A percentile compares a stretch with the other conserved stretches of the same genome.
Conservation (phyloP, 2,797 vertebrate species). For the Antrozous pallidus region DNA sequence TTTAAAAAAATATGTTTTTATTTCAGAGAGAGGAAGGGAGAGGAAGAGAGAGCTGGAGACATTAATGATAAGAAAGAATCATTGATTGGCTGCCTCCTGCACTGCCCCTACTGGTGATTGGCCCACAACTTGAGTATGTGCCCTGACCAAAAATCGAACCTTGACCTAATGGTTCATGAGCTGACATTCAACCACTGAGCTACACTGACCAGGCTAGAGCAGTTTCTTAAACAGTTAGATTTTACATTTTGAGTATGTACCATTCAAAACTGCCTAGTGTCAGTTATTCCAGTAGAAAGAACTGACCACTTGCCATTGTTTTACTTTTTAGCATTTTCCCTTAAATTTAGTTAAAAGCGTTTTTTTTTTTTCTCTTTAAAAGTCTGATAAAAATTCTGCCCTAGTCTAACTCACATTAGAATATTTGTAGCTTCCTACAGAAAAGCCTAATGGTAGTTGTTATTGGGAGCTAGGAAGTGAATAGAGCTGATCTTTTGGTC, state of each 20-base stretch:
- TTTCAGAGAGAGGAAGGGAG: too few relatives aligned
- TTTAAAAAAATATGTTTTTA: too few relatives aligned
- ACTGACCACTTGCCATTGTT: not conserved
- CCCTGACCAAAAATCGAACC: too few relatives aligned
- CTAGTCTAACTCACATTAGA: not conserved
- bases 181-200: too few relatives aligned
- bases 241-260: not conserved
- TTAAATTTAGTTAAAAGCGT: slow-evolving; percentile 40
- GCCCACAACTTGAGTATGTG: too few relatives aligned
- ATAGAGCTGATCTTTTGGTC: not conserved
- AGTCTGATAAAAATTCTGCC: slow-evolving; percentile 13
- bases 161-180: too few relatives aligned
- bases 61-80: too few relatives aligned
- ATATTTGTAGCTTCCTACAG: slow-evolving; percentile 2
- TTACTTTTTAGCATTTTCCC: slow-evolving; percentile 24
- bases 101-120: too few relatives aligned
- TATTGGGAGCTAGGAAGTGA: not conserved
- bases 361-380: slow-evolving; percentile 13
- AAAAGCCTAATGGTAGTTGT: not conserved
- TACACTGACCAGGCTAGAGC: not conserved
- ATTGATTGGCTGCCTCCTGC: too few relatives aligned
- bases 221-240: slow-evolving; percentile 2
- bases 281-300: not conserved
- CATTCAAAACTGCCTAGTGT: not conserved
- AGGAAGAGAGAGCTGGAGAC: too few relatives aligned